Evolutionary conservation across 2,113 vertebrate genomes (phyloP), one percentile per base, ranked within the genome.

Genomic region (Okapia johnstoni): DNA sequence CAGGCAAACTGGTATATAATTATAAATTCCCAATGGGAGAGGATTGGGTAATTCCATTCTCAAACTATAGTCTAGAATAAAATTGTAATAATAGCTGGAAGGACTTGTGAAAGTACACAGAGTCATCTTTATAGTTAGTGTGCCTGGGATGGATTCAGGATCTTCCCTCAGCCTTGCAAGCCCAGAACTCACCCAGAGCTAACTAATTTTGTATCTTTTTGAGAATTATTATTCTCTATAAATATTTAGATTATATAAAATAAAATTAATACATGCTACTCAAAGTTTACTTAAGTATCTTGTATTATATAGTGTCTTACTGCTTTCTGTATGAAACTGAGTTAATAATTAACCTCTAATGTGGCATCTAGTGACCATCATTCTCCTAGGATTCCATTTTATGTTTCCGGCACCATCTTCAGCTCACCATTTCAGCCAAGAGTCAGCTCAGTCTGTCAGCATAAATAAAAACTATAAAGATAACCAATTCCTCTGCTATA

Each of bases 11-110:
- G 84, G 52, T 48, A 1, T 63, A 83, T 84, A 92, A 96, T 96
- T 93, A 95, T 48, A 96, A 93, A 58, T 57, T 91, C 60, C 54
- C 26, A 80, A 48, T 57, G 66, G 73, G 94, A 66, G 2, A 89
- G 7, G 7, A 88, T 15, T 95, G 46, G 58, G 43, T 94, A 55
- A 88, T 97, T 97, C 97, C 94, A 94, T 43, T 86, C 15, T 60
- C 25, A 93, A 94, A 33, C 40, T 88, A 25, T 52, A 48, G 23
- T 70, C 13, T 43, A 93, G 85, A 94, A 26, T 33, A 85, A 94
- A 94, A 50, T 12, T 85, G 5, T 46, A 46, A 4, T 79, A 95
- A 28, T 19, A 86, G 40, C 52, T 70, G 25, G 7, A 70, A 92
- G 28, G 48, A 88, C 40, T 60, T 94, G 19, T 19, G 11, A 43